Base-by-base conservation (phyloP, 2,797 vertebrate species). In the Agapornis canus region DNA sequence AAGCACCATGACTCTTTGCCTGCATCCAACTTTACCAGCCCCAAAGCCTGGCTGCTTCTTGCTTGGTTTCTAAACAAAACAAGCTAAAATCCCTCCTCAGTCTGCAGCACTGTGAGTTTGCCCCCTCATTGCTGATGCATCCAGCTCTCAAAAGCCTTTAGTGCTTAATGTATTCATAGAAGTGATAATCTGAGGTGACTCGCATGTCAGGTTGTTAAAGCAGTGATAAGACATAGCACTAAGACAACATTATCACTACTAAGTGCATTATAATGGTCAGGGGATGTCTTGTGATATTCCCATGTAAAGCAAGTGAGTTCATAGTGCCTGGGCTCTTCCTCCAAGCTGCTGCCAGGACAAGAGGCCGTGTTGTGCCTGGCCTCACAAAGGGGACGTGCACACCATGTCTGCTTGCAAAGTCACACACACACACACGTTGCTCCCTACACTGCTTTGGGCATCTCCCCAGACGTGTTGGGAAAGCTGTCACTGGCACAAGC, bases 191-290 rank as follows among this genome's bases (percentile, higher is more conserved):
- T 3, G 95, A 97, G 94, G 95, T 16, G 95, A 93, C 97, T 78
- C 9, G 2, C 82, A 52, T 94, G 96, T 96, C 97, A 97, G 97
- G 96, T 85, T 96, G 95, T 96, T 97, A 97, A 96, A 97, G 95
- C 54, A 93, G 95, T 16, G 92, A 91, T 95, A 96, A 97, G 91
- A 91, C 96, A 92, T 76, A 85, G 93, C 92, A 86, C 76, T 68
- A 59, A 65, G 89, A 90, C 93, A 97, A 43, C 87, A 76, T 96
- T 95, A 97, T 79, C 49, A 7, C 68, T 32, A 6, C 90, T 78
- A 96, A 95, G 91, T 49, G 89, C 90, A 10, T 54, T 79, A 42
- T 66, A 97, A 90, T 32, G 56, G 86, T 39, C 93, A 95, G 95
- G 86, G 94, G 90, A 77, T 10, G 23, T 39, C 82, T 37, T 11